phyloP scores from a whole-genome alignment of 2,797 vertebrate species.

The Netta rufina region DNA sequence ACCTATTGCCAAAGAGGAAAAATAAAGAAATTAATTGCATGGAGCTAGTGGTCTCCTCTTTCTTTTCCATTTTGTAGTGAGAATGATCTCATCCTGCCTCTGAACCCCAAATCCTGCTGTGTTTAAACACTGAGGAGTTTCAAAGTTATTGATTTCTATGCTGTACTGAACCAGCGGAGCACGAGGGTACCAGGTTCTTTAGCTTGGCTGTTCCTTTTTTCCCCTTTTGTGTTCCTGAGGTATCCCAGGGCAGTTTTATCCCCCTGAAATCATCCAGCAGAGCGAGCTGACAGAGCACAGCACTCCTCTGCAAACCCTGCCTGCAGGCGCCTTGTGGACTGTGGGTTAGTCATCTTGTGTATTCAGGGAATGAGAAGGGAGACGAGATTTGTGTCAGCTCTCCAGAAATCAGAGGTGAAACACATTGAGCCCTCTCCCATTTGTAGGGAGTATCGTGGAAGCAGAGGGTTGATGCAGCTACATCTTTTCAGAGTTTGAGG shows the following conservation, averaged over 20 bases:
- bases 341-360: neutral
- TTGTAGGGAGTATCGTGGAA: too few relatives aligned
- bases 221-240: neutral
- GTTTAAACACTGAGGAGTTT: neutral
- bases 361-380: neutral
- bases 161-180: neutral
- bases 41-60: neutral
- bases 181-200: neutral
- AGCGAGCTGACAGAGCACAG: too few relatives aligned
- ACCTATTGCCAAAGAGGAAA: rapidly evolving
- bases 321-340: neutral
- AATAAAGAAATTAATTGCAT: rapidly evolving
- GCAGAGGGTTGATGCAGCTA: neutral
- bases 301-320: neutral
- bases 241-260: neutral
- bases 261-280: neutral
- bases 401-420: neutral
- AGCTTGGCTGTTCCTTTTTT: rapidly evolving
- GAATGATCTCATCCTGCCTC: too few relatives aligned
- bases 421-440: neutral
- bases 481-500: neutral
- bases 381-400: neutral
- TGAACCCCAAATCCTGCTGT: neutral
- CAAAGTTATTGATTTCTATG: rapidly evolving
- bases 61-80: rapidly evolving